phyloP scores from a whole-genome alignment of 2,113 vertebrate species.

The Galemys pyrenaicus region DNA sequence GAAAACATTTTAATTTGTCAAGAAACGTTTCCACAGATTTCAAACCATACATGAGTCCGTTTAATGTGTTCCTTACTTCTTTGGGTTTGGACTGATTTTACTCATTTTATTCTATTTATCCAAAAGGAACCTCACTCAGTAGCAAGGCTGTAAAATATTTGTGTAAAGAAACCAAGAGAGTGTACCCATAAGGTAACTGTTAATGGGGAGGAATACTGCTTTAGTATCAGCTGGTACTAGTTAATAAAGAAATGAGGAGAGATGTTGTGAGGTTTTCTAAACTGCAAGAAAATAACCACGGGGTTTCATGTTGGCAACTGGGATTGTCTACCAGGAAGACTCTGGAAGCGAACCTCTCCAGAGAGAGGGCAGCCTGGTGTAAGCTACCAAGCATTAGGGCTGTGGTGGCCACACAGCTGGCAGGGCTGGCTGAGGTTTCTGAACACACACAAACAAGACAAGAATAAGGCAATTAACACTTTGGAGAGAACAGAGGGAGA shows the following conservation, averaged over 20 bases:
- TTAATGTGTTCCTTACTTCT: constrained; percentile 60
- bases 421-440: neutral
- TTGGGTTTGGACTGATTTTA: constrained; percentile 15
- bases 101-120: neutral
- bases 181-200: neutral
- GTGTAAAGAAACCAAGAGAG: neutral
- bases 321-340: neutral
- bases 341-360: neutral
- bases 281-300: neutral
- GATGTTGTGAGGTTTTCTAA: neutral
- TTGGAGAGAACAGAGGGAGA: neutral
- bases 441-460: neutral
- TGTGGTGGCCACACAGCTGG: fast-evolving
- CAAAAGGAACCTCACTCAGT: constrained; percentile 25
- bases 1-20: constrained; percentile 52
- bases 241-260: neutral
- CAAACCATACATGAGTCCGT: neutral
- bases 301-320: neutral
- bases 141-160: constrained; percentile 41
- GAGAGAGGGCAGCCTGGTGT: neutral
- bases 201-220: neutral
- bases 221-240: neutral
- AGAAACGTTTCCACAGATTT: constrained; percentile 40
- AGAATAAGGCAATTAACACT: neutral
- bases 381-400: neutral